Percentiles rank a stretch among this genome's conserved stretches.
phyloP scores from a whole-genome alignment of 2,888 invertebrate species.

The Gnatocerus cornutus region DNA sequence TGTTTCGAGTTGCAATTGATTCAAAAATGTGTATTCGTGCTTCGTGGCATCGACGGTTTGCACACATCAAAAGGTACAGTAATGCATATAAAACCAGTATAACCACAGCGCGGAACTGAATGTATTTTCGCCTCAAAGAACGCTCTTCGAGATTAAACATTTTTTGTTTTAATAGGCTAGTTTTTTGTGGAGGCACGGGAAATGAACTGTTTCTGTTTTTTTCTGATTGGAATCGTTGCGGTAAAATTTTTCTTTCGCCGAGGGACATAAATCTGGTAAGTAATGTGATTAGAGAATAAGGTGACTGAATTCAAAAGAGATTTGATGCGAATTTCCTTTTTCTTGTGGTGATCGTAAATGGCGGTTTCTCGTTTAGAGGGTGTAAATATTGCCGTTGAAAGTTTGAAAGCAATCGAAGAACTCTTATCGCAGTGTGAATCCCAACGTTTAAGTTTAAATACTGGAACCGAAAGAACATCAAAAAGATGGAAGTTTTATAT shows the following conservation, averaged over 20 bases:
- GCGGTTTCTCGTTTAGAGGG: conserved; percentile 21
- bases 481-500: conserved; percentile 55
- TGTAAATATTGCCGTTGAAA: conserved; percentile 49
- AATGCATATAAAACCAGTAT: too few relatives aligned
- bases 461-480: conserved; percentile 54
- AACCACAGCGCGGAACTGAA: too few relatives aligned
- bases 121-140: too few relatives aligned
- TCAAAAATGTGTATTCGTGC: too few relatives aligned
- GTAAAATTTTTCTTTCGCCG: background rate
- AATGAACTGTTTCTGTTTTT: too few relatives aligned
- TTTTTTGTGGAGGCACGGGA: too few relatives aligned
- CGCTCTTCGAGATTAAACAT: too few relatives aligned
- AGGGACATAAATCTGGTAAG: conserved; percentile 12
- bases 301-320: conserved; percentile 26
- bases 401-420: conserved; percentile 49
- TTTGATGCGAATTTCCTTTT: conserved; percentile 16
- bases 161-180: too few relatives aligned
- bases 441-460: conserved; percentile 52
- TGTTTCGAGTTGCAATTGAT: too few relatives aligned
- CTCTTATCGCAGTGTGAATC: conserved; percentile 49
- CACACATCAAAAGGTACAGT: too few relatives aligned
- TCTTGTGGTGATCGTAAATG: conserved; percentile 25
- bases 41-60: too few relatives aligned
- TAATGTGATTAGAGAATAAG: conserved; percentile 15
- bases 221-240: background rate